Base-by-base conservation (phyloP, 2,888 invertebrate species). In the Myopa testacea region DNA sequence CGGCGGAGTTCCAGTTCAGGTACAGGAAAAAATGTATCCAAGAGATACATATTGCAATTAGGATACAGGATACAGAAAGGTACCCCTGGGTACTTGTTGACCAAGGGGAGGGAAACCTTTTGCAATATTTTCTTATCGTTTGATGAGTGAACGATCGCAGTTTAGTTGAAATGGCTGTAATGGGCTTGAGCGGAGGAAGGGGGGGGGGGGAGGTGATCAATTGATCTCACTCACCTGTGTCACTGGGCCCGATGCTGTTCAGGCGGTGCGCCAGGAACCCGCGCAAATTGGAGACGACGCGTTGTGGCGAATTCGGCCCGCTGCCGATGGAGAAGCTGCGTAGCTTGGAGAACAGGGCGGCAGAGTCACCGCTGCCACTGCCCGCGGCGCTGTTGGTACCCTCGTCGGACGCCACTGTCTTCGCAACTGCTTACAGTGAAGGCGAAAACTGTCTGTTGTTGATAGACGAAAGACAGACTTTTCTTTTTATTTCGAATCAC, bases 211-310 rank as follows among this genome's bases (percentile, higher is more conserved):
- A n/a, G 16, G 12, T 12, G 40, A 4, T 38, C 45, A 60, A 16
- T 14, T 26, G 26, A 26, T 26, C 26, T 2, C n/a, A 78, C 92
- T 91, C 85, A 94, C 94, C 94, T 93, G 94, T 93, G 87, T 94
- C 94, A 86, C 93, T 91, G 91, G 90, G 93, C 91, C 88, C 93
- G 91, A 87, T 92, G 92, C 89, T 92, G 91, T 89, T 93, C 91
- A 88, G 82, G 80, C 93, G 92, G 90, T 92, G 92, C 87, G 92
- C 91, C 84, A 94, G 92, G 91, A 92, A 94, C 85, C 94, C 94
- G 88, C 92, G 91, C 90, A 94, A 92, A 90, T 93, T 93, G 90
- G 91, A 92, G 88, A 94, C 94, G 87, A 94, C 93, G 85, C 93
- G 91, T 88, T 93, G 91, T 84, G 93, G 93, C 88, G 93, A 93